Conservation (phyloP, 2,113 vertebrate species). For the Galemys pyrenaicus region DNA sequence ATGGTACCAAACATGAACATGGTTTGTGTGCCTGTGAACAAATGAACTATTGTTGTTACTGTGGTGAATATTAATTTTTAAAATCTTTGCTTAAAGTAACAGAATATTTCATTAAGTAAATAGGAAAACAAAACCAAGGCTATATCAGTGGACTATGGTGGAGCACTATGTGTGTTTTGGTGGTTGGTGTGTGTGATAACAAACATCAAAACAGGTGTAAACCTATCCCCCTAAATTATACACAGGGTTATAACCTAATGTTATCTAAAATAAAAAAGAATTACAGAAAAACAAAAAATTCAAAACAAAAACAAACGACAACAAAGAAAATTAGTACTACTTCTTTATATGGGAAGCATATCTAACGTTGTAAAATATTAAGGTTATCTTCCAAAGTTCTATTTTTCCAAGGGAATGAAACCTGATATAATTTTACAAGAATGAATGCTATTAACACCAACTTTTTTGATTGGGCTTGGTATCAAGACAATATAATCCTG, state of each 20-base stretch:
- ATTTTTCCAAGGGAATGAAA: background rate
- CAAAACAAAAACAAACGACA: too few relatives aligned
- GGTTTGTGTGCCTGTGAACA: background rate
- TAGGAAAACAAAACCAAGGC: background rate
- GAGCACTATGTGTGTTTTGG: too few relatives aligned
- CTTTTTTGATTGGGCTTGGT: background rate
- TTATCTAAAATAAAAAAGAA: too few relatives aligned
- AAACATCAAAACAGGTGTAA: too few relatives aligned
- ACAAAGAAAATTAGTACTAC: too few relatives aligned
- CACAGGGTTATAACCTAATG: too few relatives aligned
- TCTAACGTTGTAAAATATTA: background rate
- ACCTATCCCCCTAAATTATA: too few relatives aligned
- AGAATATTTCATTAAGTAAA: background rate
- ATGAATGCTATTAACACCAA: background rate
- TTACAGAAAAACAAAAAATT: too few relatives aligned
- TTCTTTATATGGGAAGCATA: background rate
- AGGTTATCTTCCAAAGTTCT: background rate
- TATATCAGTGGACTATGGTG: too few relatives aligned
- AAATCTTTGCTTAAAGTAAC: background rate
- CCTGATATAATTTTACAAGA: background rate
- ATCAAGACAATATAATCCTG: background rate
- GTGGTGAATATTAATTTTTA: background rate
- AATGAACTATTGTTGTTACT: background rate
- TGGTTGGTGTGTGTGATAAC: too few relatives aligned
- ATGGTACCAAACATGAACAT: background rate